A percentile compares a stretch with the other conserved stretches of the same genome.
These are phyloP conservation scores for Microplitis demolitor DNA, from an alignment of 1,140 invertebrate species.

Conservation along the genomic window DNA sequence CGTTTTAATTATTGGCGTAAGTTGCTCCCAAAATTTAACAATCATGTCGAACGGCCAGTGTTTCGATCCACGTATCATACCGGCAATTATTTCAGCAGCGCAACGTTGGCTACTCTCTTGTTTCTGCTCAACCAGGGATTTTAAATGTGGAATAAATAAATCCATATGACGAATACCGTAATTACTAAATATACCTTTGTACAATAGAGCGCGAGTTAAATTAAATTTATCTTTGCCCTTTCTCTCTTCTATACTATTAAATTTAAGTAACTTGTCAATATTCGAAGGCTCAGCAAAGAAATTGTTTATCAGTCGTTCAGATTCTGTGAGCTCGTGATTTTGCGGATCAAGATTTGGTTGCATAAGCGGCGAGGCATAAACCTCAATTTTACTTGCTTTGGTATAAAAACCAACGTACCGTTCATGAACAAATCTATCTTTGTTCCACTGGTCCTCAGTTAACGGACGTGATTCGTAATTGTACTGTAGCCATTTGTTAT, in stretches of 20 bases:
- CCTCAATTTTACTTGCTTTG: conserved; percentile 74
- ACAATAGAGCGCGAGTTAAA: conserved; percentile 69
- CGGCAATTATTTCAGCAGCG: conserved; percentile 81
- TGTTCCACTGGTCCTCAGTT: conserved; percentile 77
- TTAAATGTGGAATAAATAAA: conserved; percentile 70
- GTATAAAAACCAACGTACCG: conserved; percentile 77
- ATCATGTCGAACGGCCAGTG: conserved; percentile 80
- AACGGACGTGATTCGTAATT: conserved; percentile 65
- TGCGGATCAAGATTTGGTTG: conserved; percentile 66
- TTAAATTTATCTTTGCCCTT: conserved; percentile 85
- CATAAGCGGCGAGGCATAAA: conserved; percentile 68
- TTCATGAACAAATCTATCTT: conserved; percentile 71
- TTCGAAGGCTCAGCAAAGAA: conserved; percentile 75
- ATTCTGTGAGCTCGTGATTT: conserved; percentile 60
- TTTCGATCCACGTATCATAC: conserved; percentile 78
- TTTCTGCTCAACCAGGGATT: conserved; percentile 69
- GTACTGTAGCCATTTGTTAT: conserved; percentile 80
- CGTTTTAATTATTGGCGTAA: conserved; percentile 67
- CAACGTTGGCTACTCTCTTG: conserved; percentile 82
- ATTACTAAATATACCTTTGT: conserved; percentile 81
- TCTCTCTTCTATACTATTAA: conserved; percentile 83
- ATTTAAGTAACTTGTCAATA: conserved; percentile 75
- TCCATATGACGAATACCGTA: conserved; percentile 72
- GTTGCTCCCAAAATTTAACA: conserved; percentile 63
- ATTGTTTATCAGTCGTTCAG: conserved; percentile 70